phyloP scores from a whole-genome alignment of 2,113 vertebrate species.

The Daboia siamensis region DNA sequence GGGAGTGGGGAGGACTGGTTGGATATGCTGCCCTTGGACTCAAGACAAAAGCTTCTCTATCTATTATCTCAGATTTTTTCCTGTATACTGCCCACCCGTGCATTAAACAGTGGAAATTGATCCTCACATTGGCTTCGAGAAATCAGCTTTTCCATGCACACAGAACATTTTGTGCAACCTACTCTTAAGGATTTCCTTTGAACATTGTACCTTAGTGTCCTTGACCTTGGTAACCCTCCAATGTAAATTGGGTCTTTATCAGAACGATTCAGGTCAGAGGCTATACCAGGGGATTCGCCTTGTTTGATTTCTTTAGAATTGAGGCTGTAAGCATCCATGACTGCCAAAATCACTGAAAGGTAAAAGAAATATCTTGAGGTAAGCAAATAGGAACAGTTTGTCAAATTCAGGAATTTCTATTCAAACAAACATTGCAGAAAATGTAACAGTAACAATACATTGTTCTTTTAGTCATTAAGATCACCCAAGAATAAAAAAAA shows the following conservation, averaged over 20 bases:
- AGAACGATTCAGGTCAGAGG: slow-evolving; percentile 90
- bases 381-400: slow-evolving; percentile 11
- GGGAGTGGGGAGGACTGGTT: background rate
- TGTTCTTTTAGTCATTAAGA: background rate
- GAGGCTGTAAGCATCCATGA: slow-evolving; percentile 83
- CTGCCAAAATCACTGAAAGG: slow-evolving; percentile 77
- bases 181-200: background rate
- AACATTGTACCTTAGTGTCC: slow-evolving; percentile 75
- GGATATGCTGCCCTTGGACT: background rate
- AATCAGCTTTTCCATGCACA: background rate
- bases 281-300: slow-evolving; percentile 83
- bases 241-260: slow-evolving; percentile 91
- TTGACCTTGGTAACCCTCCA: slow-evolving; percentile 84
- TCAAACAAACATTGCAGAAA: slow-evolving; percentile 5
- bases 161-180: background rate
- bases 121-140: background rate
- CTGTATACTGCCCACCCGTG: background rate
- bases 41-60: background rate
- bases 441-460: background rate
- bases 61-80: background rate
- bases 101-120: background rate
- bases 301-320: slow-evolving; percentile 87
- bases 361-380: background rate
- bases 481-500: background rate
- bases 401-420: background rate